Base-by-base conservation (phyloP, 2,797 vertebrate genomes). In the Iguana delicatissima region DNA sequence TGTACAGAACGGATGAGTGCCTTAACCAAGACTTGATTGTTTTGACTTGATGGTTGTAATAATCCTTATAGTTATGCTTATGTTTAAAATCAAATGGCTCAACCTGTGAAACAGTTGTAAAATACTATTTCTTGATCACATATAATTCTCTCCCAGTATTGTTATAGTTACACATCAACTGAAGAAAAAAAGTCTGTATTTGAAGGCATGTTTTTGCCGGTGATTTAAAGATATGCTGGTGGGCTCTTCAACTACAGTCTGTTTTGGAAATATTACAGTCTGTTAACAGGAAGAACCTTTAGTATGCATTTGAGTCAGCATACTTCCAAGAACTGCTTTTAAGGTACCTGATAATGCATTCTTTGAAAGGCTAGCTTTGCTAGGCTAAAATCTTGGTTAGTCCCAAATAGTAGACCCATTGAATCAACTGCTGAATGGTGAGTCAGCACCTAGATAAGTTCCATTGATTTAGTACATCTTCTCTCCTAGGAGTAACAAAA, bases 261-360 rank as follows among this genome's bases (percentile, higher is more conserved):
- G 87, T 91, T 86, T 92, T 89, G 88, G 92, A 95, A 94, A 93
- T 93, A 93, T 90, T 92, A 94, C 94, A 95, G 93, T 88, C 88
- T 92, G 52, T 94, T 94, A 94, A 93, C 94, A 95, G 94, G 96
- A 96, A 96, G 89, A 90, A 86, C 88, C 93, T 95, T 92, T 95
- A 92, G 94, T 95, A 96, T 67, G 90, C 87, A 62, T 93, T 95
- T 76, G 84, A 90, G 90, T 88, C 96, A 95, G 94, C 93, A 86
- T 92, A 91, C 94, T 96, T 96, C 94, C 94, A 96, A 96, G 95
- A 96, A 96, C 90, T 9, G 73, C 93, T 96, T 94, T 96, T 93
- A 95, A 96, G 95, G 95, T 96, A 96, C 96, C 96, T 95, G 95
- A 93, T 96, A 95, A 96, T 90, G 91, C 93, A 92, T 89, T 93